A percentile compares a stretch with the other conserved stretches of the same genome.
These are phyloP conservation scores for Drosophila stalkeri DNA, from an alignment of 2,888 invertebrate species.

Conservation along the genomic window DNA sequence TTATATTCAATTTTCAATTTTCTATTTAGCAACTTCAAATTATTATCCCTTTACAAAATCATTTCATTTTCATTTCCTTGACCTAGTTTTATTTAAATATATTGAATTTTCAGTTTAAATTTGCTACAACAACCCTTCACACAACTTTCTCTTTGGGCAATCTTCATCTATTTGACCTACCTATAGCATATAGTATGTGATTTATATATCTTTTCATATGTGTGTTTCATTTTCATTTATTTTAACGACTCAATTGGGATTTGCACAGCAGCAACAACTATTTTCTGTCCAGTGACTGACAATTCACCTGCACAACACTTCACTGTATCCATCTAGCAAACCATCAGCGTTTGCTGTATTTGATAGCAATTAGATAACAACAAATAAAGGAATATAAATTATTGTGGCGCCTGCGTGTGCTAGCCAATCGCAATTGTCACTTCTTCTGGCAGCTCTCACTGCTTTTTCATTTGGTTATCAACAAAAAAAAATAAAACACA, in stretches of 20 bases:
- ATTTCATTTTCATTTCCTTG: background rate
- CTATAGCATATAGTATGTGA: background rate
- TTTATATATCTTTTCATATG: background rate
- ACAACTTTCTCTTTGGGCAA: background rate
- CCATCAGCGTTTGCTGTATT: slow-evolving; percentile 41
- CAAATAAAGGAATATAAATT: slow-evolving; percentile 72
- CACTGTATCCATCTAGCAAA: background rate
- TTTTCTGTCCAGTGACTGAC: slow-evolving; percentile 17
- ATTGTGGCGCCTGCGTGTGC: slow-evolving; percentile 38
- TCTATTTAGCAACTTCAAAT: background rate
- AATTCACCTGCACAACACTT: slow-evolving; percentile 8
- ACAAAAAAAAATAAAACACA: background rate
- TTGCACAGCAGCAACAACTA: slow-evolving; percentile 33
- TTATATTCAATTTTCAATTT: background rate
- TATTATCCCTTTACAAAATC: background rate
- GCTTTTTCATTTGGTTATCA: slow-evolving; percentile 25
- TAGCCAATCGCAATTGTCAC: slow-evolving; percentile 20
- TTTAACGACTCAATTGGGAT: slow-evolving; percentile 68
- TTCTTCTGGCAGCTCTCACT: background rate
- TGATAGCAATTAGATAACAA: slow-evolving; percentile 61
- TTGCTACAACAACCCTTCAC: background rate
- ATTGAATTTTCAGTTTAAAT: background rate
- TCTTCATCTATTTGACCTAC: background rate
- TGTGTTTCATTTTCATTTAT: slow-evolving; percentile 4
- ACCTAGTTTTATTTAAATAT: background rate